Evolutionary conservation across 2,113 vertebrate species (phyloP).

Genomic region (Gallinago undulata): DNA sequence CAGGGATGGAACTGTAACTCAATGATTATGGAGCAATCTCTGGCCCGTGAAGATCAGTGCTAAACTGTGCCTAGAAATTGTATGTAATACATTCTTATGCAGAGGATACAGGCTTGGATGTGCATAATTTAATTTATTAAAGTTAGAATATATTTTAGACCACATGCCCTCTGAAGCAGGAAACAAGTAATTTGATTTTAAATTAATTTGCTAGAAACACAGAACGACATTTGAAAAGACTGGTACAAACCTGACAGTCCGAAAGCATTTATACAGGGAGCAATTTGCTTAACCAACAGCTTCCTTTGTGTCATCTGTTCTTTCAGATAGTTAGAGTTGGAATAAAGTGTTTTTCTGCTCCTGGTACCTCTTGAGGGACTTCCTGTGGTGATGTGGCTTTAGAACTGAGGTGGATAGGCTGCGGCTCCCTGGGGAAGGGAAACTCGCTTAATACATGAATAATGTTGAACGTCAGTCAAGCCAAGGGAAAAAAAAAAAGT

Average conservation of each 20-base stretch:
- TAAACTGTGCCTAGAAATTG: neutral
- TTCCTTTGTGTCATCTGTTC: slow-evolving; percentile 42
- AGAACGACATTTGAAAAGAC: slow-evolving; percentile 10
- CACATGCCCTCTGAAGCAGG: slow-evolving; percentile 44
- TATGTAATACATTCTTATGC: neutral
- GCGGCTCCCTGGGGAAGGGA: neutral
- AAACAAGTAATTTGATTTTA: slow-evolving; percentile 66
- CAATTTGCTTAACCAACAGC: slow-evolving; percentile 57
- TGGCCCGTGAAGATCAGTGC: neutral
- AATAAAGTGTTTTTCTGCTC: slow-evolving; percentile 48
- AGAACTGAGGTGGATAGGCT: slow-evolving; percentile 20
- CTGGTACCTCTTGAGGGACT: neutral
- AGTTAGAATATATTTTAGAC: slow-evolving; percentile 49
- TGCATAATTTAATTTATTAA: slow-evolving; percentile 46
- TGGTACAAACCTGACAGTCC: slow-evolving; percentile 11
- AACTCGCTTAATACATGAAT: slow-evolving; percentile 19
- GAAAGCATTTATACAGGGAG: slow-evolving; percentile 29
- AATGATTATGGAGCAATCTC: neutral
- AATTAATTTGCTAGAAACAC: slow-evolving; percentile 63
- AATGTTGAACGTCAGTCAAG: neutral
- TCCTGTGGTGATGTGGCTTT: slow-evolving; percentile 45
- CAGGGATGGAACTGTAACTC: neutral
- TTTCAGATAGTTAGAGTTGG: slow-evolving; percentile 35
- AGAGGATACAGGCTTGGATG: neutral
- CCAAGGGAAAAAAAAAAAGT: neutral